Evolutionary conservation across 2,888 invertebrate genomes (phyloP), one percentile per base, ranked within the genome.

Genomic region (Ernsta delagoae): DNA sequence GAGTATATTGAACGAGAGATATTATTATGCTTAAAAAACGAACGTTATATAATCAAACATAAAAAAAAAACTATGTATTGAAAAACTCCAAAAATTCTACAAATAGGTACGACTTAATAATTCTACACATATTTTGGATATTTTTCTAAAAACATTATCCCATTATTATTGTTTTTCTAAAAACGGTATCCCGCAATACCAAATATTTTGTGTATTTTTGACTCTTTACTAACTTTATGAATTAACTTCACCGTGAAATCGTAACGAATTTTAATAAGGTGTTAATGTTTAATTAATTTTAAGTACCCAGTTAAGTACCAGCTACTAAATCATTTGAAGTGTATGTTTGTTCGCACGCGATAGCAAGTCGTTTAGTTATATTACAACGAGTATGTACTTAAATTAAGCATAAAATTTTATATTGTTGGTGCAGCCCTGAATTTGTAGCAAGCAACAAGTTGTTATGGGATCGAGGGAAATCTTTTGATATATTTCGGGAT

Each of bases 391-490:
- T n/a, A n/a, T n/a, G n/a, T n/a, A n/a, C n/a, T n/a, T 36, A 59
- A 45, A 64, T 39, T 34, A 36, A 4, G 34, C 24, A 50, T 65
- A 50, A 65, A 65, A 59, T 59, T 65, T 65, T 39, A 65, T 65
- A 24, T 39, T 59, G 59, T 56, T 64, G n/a, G 34, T 43, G 43
- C 31, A 57, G 34, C 43, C n/a, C 53, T 34, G n/a, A 56, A 43
- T 43, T 24, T 45, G 45, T 43, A 43, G 41, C 6, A 11, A 53
- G 45, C 64, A 64, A 64, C 64, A 64, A 45, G 56, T 64, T 7
- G 34, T 31, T 48, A 11, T 34, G 48, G 45, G 12, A 48, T 48
- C 45, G 45, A 5, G 45, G n/a, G 4, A 61, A n/a, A 48, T 5
- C 5, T 24, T n/a, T 31, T 31, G n/a, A 60, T 0, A 34, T 24